Evolutionary conservation across 1,140 invertebrate genomes (phyloP), one percentile per base, ranked within the genome.

Genomic region (Bombus ignitus): DNA sequence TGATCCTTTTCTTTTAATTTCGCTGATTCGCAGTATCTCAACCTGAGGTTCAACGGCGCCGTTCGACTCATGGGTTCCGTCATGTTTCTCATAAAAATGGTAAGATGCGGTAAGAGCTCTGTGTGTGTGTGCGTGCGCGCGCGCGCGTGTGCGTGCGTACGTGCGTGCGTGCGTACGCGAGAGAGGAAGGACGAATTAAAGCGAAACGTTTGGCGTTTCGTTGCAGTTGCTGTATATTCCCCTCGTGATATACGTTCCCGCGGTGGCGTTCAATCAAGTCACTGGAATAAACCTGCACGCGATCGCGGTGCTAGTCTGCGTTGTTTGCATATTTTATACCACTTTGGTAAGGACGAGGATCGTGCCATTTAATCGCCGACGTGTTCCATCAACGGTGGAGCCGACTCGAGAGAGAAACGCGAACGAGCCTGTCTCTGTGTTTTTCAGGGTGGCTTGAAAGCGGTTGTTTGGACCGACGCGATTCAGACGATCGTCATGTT

Each of bases 181-280:
- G 6, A 42, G 25, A 71, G 22, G 28, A 4, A 22, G 66, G 3
- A 35, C 6, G 32, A 35, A 68, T 68, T 22, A 18, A 35, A 68
- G 8, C 3, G 2, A 35, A 35, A 37, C 32, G 65, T 32, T 32
- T 25, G 18, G 28, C 66, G 25, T 25, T 66, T 75, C 70, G 78
- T 92, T 93, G 35, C 89, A 95, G 94, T 80, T 97, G 73, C 96
- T 98, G 75, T 99, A 98, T 96, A 97, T 99, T 94, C 98, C 98
- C 8, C 97, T 99, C 86, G 98, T 98, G 3, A 97, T 99, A 72
- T 99, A 98, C 94, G 98, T 98, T 1, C 98, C 98, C 81, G 98
- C 98, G 1, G 95, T 99, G 92, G 98, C 98, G 18, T 97, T 99
- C 89, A 98, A 98, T 95, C 97, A 98, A 97, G 97, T 98, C 32